Evolutionary conservation across 2,888 invertebrate genomes (phyloP).

Genomic region (Myopa testacea): DNA sequence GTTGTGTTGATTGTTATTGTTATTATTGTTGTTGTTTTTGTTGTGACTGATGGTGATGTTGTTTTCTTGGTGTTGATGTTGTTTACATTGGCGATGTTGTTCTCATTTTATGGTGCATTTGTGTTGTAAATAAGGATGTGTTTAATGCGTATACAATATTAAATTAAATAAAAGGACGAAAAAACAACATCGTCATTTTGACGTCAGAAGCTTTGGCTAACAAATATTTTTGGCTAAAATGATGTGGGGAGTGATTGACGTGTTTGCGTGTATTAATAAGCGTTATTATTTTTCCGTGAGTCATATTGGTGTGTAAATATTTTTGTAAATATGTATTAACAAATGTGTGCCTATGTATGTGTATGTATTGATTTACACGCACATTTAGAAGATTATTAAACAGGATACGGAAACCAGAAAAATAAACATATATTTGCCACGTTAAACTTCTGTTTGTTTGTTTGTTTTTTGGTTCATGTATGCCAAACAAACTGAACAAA

Average conservation of each 20-base stretch:
- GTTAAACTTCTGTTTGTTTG: background rate
- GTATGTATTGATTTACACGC: background rate
- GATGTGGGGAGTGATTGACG: background rate
- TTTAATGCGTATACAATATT: background rate
- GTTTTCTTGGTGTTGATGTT: too few species aligned
- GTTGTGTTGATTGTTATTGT: too few species aligned
- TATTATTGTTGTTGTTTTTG: too few species aligned
- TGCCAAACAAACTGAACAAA: too few species aligned
- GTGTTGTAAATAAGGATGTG: slow-evolving; percentile 2
- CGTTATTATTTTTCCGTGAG: slow-evolving; percentile 4
- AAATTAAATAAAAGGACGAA: slow-evolving; percentile 9
- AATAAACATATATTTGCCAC: background rate
- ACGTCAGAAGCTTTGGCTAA: slow-evolving; percentile 10
- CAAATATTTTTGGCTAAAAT: slow-evolving; percentile 17
- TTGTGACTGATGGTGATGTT: too few species aligned
- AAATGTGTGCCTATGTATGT: background rate
- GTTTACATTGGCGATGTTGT: too few species aligned
- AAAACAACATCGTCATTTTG: slow-evolving; percentile 13
- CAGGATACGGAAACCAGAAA: slow-evolving; percentile 9
- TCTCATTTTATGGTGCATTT: background rate
- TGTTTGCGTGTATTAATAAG: background rate
- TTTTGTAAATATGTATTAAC: background rate
- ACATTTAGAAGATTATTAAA: background rate
- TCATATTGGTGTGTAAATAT: slow-evolving; percentile 8
- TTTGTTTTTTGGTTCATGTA: background rate